Evolutionary conservation across 1,140 invertebrate genomes (phyloP).

Genomic region (Magallana ariakensis): DNA sequence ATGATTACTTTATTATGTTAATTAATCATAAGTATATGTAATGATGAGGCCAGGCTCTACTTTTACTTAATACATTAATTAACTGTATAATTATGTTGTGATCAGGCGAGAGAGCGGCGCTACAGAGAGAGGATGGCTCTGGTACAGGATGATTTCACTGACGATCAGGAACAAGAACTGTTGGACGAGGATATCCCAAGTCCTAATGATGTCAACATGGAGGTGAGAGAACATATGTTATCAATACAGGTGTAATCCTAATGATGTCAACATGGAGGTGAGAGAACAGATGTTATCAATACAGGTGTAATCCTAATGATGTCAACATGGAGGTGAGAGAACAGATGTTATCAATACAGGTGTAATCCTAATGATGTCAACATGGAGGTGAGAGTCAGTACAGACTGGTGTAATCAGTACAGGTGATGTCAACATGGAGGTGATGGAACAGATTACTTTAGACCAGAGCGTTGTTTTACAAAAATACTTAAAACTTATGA

Average conservation of each 20-base stretch:
- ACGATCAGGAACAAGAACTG: constrained; percentile 76
- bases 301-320: background rate
- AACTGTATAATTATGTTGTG: background rate
- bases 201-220: background rate
- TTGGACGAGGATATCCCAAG: constrained; percentile 74
- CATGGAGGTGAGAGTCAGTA: background rate
- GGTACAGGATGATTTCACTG: constrained; percentile 74
- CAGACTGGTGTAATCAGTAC: background rate
- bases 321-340: constrained; percentile 6
- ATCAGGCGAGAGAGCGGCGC: constrained; percentile 67
- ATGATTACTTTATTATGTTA: too few species aligned
- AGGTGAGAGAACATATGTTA: background rate
- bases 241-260: constrained; percentile 24
- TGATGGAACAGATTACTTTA: too few species aligned
- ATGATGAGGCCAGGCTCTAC: too few species aligned
- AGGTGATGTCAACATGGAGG: background rate
- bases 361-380: background rate
- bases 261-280: background rate
- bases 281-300: background rate
- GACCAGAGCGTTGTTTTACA: too few species aligned
- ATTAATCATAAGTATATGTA: too few species aligned
- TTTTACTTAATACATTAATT: too few species aligned
- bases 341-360: background rate
- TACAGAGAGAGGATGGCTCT: constrained; percentile 67
- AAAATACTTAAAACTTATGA: too few species aligned